These are phyloP conservation scores for Salvelinus alpinus DNA, from an alignment of 2,113 vertebrate species.

Conservation along the genomic window DNA sequence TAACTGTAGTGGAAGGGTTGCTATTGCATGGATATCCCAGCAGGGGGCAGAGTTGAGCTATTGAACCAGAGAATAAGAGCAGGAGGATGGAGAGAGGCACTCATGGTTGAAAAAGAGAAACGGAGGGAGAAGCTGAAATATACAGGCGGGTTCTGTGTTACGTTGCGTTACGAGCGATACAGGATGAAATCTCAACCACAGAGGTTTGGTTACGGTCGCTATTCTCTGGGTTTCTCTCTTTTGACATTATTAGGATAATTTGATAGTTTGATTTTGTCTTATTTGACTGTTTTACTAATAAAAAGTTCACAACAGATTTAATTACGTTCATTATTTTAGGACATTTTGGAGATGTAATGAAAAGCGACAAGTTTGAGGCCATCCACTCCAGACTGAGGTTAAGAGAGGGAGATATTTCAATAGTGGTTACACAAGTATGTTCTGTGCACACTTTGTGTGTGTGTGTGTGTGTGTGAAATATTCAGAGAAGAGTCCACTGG, in stretches of 20 bases:
- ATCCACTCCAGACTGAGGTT: too few species aligned
- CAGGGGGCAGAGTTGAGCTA: constrained; percentile 55
- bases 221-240: background rate
- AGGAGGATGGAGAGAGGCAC: background rate
- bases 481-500: constrained; percentile 35
- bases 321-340: too few species aligned
- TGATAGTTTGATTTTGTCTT: too few species aligned
- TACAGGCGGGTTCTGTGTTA: background rate
- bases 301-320: too few species aligned
- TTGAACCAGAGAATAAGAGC: background rate
- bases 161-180: background rate
- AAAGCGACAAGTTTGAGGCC: too few species aligned
- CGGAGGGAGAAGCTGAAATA: background rate
- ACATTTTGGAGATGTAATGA: too few species aligned
- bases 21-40: constrained; percentile 22
- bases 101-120: background rate
- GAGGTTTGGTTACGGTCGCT: constrained; percentile 1
- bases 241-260: too few species aligned
- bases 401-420: too few species aligned
- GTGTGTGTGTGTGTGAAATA: constrained; percentile 30
- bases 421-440: too few species aligned
- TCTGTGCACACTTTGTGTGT: too few species aligned
- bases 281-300: too few species aligned
- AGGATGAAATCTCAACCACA: constrained; percentile 6
- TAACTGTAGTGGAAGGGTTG: background rate